Evolutionary conservation across 2,797 vertebrate genomes (phyloP), one percentile per base, ranked within the genome.

Genomic region (Eidolon dupreanum): DNA sequence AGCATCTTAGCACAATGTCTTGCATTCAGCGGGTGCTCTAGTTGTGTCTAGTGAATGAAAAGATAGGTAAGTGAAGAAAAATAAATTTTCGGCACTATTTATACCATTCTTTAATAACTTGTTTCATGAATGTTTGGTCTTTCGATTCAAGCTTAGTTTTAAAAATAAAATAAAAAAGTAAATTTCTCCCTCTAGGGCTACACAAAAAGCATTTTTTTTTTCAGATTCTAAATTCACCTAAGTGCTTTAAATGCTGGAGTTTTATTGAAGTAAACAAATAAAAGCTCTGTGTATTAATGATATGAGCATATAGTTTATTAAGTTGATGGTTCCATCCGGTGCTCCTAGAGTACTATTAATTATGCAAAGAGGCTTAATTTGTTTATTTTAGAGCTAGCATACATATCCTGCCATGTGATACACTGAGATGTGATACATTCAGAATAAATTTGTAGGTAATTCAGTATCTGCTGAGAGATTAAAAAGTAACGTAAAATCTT

Each of bases 401-500:
- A 97, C 98, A 87, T 96, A 88, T 63, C 43, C 78, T 98, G 94
- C 94, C 88, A 91, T 96, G 78, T 97, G 88, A 97, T 97, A 96
- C 88, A 97, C 96, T 97, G 90, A 98, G 95, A 97, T 96, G 78
- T 97, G 88, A 97, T 97, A 96, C 87, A 97, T 97, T 97, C 91
- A 97, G 94, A 97, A 97, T 96, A 97, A 98, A 98, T 93, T 94
- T 97, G 73, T 95, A 95, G 71, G 98, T 98, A 98, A 97, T 94
- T 93, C 70, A 97, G 90, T 83, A 98, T 93, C 96, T 98, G 95
- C 93, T 97, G 86, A 94, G 98, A 93, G 86, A 98, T 97, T 97
- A 97, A 96, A 85, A 88, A 96, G 78, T 86, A 91, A 96, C 63
- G 97, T 96, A 96, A 97, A 97, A 95, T 96, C 81, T 96, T 92